A percentile compares a stretch with the other conserved stretches of the same genome.
Evolutionary conservation across 2,797 vertebrate genomes (phyloP).

Genomic region (Varecia variegata): DNA sequence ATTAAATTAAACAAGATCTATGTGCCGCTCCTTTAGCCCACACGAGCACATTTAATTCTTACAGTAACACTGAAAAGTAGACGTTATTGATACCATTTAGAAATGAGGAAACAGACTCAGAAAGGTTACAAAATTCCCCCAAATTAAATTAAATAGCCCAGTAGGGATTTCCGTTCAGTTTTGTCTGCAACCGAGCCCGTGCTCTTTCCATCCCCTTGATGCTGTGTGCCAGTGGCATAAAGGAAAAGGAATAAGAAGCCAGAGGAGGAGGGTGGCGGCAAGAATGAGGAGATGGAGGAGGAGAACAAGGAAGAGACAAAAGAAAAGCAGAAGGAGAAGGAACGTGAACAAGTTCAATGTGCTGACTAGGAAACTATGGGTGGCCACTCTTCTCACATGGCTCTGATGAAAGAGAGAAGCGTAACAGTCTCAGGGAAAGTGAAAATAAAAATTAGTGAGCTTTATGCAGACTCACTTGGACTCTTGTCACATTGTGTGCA

Average conservation of each 20-base stretch:
- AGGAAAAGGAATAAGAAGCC: not conserved
- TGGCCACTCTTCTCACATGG: not conserved
- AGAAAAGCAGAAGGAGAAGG: not conserved
- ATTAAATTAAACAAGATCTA: not conserved
- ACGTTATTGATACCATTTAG: not conserved
- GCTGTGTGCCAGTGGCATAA: not conserved
- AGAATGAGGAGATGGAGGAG: not conserved
- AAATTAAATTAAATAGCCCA: not conserved
- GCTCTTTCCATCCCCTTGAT: fast-evolving
- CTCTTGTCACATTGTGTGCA: not conserved
- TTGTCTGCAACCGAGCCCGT: not conserved
- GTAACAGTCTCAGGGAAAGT: not conserved
- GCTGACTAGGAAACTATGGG: not conserved
- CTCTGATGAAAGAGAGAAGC: not conserved
- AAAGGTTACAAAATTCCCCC: not conserved
- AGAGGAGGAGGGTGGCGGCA: not conserved
- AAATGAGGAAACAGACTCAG: not conserved
- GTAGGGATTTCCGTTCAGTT: not conserved
- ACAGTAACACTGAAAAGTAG: not conserved
- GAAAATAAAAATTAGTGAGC: not conserved
- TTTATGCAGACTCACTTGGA: not conserved
- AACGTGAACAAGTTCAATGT: not conserved
- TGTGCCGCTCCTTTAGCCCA: not conserved
- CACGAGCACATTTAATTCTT: not conserved
- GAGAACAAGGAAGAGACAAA: not conserved